Percentiles rank a stretch among this genome's conserved stretches.
Conservation (phyloP, 53 echinoderm and acorn worm genomes). For the Crossaster papposus region DNA sequence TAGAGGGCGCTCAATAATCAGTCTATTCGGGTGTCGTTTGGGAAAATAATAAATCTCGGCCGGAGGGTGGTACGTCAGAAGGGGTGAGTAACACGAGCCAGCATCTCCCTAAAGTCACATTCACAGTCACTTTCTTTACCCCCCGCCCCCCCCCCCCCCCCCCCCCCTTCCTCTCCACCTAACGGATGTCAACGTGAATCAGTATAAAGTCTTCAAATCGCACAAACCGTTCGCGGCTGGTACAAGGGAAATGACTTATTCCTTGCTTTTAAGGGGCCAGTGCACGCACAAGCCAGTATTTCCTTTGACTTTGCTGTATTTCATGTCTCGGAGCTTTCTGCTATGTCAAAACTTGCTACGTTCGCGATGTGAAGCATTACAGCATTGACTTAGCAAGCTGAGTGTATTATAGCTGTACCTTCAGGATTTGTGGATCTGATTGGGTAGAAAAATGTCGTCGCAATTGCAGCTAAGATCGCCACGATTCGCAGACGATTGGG, state of each 20-base stretch:
- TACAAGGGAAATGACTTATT: neutral
- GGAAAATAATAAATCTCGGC: too few relatives aligned
- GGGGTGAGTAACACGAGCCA: neutral
- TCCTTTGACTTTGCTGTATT: neutral
- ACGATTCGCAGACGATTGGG: neutral
- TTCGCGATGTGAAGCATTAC: neutral
- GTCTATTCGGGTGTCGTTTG: too few relatives aligned
- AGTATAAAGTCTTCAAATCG: neutral
- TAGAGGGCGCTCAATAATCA: too few relatives aligned
- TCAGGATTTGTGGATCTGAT: neutral
- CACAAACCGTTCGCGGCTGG: neutral
- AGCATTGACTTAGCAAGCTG: neutral
- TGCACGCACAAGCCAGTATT: too few relatives aligned
- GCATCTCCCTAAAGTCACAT: neutral
- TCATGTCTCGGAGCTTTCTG: neutral
- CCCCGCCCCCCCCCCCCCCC: neutral
- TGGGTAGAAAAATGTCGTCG: neutral
- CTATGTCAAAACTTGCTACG: neutral
- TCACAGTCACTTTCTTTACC: neutral
- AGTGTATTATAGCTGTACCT: neutral
- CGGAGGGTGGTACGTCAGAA: neutral
- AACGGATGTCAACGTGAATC: slow-evolving; percentile 10
- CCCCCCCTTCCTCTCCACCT: neutral
- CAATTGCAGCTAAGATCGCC: neutral
- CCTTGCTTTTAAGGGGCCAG: neutral